Base-by-base conservation (phyloP, 2,113 vertebrate genomes). In the Colius striatus region DNA sequence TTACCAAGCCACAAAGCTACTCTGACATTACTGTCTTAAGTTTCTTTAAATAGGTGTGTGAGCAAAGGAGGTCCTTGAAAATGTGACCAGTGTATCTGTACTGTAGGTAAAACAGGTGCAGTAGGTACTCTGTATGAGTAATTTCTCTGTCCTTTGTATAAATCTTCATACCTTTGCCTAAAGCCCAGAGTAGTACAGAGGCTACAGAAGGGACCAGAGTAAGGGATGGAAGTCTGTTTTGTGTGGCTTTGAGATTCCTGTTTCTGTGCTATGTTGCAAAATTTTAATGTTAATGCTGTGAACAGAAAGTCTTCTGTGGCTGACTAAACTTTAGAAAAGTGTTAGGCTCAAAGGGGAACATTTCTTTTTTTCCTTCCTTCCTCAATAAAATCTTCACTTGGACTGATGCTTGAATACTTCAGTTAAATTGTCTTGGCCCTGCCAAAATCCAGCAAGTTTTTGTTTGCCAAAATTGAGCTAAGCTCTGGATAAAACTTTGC, bases 381-480 rank as follows among this genome's bases (percentile, higher is more conserved):
- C 6, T 13, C 10, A 54, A 48, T 65, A 54, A 89, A 87, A 75
- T 68, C 41, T 79, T 92, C 47, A 32, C 55, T 92, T 81, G 53
- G 51, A 62, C 38, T 34, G 11, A 22, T 89, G n/a, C 26, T 90
- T 80, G 51, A 93, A 70, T 73, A 36, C 16, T 66, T 87, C 41
- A 3, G 15, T 82, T 81, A 65, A 47, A 22, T 32, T 89, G 38
- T 45, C 53, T 71, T 81, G 87, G 34, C 75, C 16, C 22, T 81
- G 20, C 81, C 29, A 90, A 80, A 95, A 86, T 76, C 26, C 47
- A 77, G n/a, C 1, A 1, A n/a, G 48, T 41, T 21, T 79, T 77
- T 89, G 53, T 84, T 75, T 92, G 90, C 90, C 70, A 74, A 84
- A 93, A 82, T 38, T 60, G 57, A 78, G 38, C 38, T 88, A 87